Evolutionary conservation across 2,888 invertebrate genomes (phyloP).

Genomic region (Mythimna pallens): DNA sequence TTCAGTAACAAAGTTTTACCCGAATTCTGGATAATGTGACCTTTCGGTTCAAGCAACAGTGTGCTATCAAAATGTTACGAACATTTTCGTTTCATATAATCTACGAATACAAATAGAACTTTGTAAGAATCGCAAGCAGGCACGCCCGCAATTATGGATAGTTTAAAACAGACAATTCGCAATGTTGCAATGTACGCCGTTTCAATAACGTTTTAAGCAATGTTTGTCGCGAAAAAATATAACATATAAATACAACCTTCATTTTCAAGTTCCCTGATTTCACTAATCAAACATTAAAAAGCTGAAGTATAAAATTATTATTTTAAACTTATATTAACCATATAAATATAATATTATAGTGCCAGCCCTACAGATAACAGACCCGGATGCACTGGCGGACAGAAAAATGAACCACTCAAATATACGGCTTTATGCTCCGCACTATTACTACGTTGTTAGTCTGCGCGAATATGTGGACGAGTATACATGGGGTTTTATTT

Average conservation of each 20-base stretch:
- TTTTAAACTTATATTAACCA: too few species aligned
- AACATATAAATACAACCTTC: background rate
- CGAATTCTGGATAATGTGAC: constrained; percentile 5
- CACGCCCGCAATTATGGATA: constrained; percentile 2
- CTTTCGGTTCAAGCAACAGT: constrained; percentile 3
- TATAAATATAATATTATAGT: background rate
- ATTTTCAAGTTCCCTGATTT: constrained; percentile 16
- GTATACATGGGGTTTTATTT: constrained; percentile 29
- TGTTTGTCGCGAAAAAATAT: constrained; percentile 17
- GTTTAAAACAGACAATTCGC: background rate
- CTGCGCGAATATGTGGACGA: constrained; percentile 12
- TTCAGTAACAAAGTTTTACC: constrained; percentile 27
- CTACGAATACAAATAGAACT: constrained; percentile 18
- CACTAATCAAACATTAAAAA: background rate
- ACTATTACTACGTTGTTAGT: constrained; percentile 48
- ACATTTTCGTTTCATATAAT: background rate
- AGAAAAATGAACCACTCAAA: constrained; percentile 63
- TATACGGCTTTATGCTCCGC: constrained; percentile 49
- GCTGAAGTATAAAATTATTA: too few species aligned
- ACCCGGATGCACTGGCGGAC: constrained; percentile 61
- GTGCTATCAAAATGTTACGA: background rate
- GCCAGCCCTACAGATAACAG: constrained; percentile 59
- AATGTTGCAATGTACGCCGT: background rate
- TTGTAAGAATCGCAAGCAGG: background rate
- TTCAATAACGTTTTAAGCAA: background rate